Conservation (phyloP, 2,113 vertebrate genomes). For the Cariama cristata region DNA sequence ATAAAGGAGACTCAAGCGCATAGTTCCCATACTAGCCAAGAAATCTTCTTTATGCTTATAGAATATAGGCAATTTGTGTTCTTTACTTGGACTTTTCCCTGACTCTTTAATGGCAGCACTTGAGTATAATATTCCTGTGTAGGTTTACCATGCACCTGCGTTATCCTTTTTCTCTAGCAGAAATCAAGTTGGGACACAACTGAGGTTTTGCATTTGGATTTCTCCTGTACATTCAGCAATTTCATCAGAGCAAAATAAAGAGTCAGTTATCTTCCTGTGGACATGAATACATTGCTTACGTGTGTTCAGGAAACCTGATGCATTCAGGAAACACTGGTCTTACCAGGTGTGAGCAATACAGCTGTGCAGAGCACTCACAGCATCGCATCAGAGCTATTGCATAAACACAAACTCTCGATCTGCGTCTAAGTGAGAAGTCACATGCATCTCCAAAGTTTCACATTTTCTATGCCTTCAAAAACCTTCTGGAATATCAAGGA, state of each 20-base stretch:
- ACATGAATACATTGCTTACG: not conserved
- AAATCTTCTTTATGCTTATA: not conserved
- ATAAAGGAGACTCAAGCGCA: not conserved
- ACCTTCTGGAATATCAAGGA: not conserved
- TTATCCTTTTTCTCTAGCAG: not conserved
- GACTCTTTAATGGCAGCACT: not conserved
- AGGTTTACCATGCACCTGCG: not conserved
- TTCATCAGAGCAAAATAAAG: not conserved
- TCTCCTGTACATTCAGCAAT: not conserved
- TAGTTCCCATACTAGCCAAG: not conserved
- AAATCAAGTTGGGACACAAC: not conserved
- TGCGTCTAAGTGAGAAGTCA: not conserved
- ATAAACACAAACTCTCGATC: not conserved
- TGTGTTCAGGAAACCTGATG: not conserved
- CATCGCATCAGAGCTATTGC: not conserved
- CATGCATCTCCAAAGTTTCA: not conserved
- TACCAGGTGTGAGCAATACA: not conserved
- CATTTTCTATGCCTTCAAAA: not conserved
- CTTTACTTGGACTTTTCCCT: not conserved
- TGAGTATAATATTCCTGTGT: not conserved
- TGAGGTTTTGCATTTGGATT: not conserved
- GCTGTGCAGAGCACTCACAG: not conserved
- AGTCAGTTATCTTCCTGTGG: not conserved
- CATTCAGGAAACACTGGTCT: constrained; percentile 26
- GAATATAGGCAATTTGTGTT: not conserved